phyloP scores from a whole-genome alignment of 2,113 vertebrate species.

The Prinia subflava region DNA sequence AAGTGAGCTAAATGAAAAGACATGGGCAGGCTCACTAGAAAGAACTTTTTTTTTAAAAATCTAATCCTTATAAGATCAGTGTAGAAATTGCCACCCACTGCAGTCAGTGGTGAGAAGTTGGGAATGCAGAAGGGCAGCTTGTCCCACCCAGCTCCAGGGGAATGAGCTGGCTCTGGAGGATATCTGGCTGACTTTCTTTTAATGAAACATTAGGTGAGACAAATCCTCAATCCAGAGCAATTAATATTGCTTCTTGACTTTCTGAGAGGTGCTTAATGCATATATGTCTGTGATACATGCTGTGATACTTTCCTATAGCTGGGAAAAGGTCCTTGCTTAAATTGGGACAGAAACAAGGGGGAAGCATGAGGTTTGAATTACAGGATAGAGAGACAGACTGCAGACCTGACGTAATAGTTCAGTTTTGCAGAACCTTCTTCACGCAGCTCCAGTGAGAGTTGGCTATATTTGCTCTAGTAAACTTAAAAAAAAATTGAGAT shows the following conservation, averaged over 20 bases:
- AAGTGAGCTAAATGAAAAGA: conserved; percentile 2
- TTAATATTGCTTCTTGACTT: not conserved
- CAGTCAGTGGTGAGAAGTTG: not conserved
- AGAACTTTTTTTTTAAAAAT: not conserved
- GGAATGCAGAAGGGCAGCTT: not conserved
- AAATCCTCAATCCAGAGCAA: not conserved
- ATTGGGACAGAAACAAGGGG: not conserved
- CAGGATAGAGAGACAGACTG: conserved; percentile 40
- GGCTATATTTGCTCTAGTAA: conserved; percentile 32
- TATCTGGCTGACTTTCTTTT: not conserved
- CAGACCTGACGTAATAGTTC: conserved; percentile 56
- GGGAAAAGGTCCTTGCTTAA: conserved; percentile 23
- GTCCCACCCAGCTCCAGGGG: not conserved
- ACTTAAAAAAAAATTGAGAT: not conserved
- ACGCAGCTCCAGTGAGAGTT: conserved; percentile 16
- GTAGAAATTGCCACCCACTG: not conserved
- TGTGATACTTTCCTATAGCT: conserved; percentile 8
- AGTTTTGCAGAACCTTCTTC: conserved; percentile 55
- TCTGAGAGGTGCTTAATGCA: not conserved
- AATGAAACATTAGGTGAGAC: not conserved
- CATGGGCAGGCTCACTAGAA: not conserved
- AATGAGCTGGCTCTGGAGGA: not conserved
- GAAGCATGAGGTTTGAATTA: conserved; percentile 64
- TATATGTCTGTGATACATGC: not conserved
- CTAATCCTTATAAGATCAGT: not conserved